Percentiles rank a stretch among this genome's conserved stretches.
These are phyloP conservation scores for Mus caroli DNA, from an alignment of 2,797 vertebrate genomes.

Conservation along the genomic window DNA sequence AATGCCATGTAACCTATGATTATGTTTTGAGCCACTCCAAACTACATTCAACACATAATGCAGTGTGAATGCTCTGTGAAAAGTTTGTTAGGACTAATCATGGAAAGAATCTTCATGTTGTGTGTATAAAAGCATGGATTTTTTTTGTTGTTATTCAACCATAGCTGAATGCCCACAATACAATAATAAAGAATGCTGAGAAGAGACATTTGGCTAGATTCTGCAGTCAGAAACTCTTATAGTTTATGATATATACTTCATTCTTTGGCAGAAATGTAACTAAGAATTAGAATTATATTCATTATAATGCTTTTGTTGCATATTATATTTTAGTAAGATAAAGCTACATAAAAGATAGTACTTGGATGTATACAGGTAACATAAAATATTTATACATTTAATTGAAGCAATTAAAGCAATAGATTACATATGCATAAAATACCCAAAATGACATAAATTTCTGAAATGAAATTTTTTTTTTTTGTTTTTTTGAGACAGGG, in stretches of 20 bases:
- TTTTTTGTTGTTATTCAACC: background rate
- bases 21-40: background rate
- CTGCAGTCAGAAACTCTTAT: background rate
- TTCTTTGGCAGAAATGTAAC: background rate
- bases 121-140: background rate
- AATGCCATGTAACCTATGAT: background rate
- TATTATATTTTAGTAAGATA: background rate
- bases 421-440: background rate
- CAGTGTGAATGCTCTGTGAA: background rate
- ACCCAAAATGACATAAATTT: background rate
- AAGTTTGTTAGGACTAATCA: background rate
- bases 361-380: background rate
- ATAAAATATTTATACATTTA: conserved; percentile 13
- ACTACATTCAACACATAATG: background rate
- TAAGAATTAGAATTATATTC: background rate
- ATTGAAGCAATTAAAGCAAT: background rate
- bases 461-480: background rate
- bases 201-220: background rate
- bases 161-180: background rate
- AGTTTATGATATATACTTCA: background rate
- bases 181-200: no score
- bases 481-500: no score
- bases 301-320: background rate
- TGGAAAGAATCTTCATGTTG: no score
- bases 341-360: background rate